Base-by-base conservation (phyloP, 2,797 vertebrate species). In the Enteromius thamalakanensis region DNA sequence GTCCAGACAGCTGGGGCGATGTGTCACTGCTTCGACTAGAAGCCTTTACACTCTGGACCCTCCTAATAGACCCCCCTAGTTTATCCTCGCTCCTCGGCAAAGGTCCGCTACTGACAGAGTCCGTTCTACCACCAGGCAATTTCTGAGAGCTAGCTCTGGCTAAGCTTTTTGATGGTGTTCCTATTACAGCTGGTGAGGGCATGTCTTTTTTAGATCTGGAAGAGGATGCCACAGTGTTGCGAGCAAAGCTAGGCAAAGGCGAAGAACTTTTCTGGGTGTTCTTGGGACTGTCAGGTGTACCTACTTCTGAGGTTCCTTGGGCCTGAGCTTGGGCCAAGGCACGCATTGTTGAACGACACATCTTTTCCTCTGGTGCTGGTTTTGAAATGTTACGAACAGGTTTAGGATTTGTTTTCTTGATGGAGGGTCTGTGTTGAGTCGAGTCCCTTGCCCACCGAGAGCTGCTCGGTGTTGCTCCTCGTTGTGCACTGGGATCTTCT, bases 221-320 rank as follows among this genome's bases (percentile, higher is more conserved):
- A 4, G 96, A 94, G 4, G 95, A 99, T 62, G 98, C 94, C 23
- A 99, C 94, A 0, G 98, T 99, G 90, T 96, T 98, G 26, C 98
- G 95, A 0, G 97, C 97, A 68, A 99, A 99, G 90, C 91, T 94
- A 17, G 98, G 98, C 82, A 96, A 19, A 0, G 89, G 32, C 0
- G 92, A 85, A 2, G 90, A 53, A 82, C 64, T 87, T 80, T 94
- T 97, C 47, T 92, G 78, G 72, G n/a, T 37, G 21, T 53, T 83
- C 11, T 75, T 87, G 68, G 90, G 83, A 3, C 92, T 70, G 51
- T 89, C 88, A 26, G 91, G 88, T 87, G 90, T 91, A 60, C 89
- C 90, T 60, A 93, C 91, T 69, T 95, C 93, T 0, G 92, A 88
- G 5, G 91, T 87, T 2, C 87, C 77, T 45, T 84, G 90, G 11